Conservation (phyloP, 2,888 invertebrate species). For the Notodonta ziczac region DNA sequence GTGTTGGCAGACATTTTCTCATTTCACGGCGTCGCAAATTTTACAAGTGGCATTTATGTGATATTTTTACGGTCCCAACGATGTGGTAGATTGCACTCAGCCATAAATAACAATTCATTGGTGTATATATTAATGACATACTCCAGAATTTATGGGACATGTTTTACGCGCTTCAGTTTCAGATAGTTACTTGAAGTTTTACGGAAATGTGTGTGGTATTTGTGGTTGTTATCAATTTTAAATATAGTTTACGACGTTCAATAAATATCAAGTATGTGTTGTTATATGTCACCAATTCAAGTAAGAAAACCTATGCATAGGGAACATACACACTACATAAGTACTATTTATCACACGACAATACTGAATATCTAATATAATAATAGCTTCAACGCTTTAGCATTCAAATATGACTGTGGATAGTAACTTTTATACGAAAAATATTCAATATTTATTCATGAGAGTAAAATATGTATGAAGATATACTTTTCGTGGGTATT, state of each 20-base stretch:
- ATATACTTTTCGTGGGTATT: conserved; percentile 51
- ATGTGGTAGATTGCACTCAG: conserved; percentile 37
- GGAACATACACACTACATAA: background rate
- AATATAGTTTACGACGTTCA: too few relatives aligned
- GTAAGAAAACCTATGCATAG: too few relatives aligned
- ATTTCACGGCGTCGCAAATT: conserved; percentile 26
- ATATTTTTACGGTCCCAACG: conserved; percentile 40
- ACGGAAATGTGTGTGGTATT: background rate
- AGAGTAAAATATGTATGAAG: conserved; percentile 64
- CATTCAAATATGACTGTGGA: conserved; percentile 38
- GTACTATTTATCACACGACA: conserved; percentile 7
- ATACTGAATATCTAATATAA: conserved; percentile 22
- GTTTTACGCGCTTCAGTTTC: conserved; percentile 12
- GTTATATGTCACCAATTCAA: too few relatives aligned
- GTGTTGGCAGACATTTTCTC: conserved; percentile 16
- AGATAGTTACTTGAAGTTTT: background rate
- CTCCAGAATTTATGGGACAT: conserved; percentile 34
- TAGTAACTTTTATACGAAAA: conserved; percentile 42
- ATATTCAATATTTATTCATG: conserved; percentile 69
- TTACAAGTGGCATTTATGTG: conserved; percentile 44
- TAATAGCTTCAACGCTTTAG: conserved; percentile 28
- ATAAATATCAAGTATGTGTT: too few relatives aligned
- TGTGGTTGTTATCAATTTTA: too few relatives aligned
- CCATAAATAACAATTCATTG: conserved; percentile 47
- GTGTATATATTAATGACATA: conserved; percentile 47